Base-by-base conservation (phyloP, 2,888 invertebrate genomes). In the Sarcophaga subvicina region DNA sequence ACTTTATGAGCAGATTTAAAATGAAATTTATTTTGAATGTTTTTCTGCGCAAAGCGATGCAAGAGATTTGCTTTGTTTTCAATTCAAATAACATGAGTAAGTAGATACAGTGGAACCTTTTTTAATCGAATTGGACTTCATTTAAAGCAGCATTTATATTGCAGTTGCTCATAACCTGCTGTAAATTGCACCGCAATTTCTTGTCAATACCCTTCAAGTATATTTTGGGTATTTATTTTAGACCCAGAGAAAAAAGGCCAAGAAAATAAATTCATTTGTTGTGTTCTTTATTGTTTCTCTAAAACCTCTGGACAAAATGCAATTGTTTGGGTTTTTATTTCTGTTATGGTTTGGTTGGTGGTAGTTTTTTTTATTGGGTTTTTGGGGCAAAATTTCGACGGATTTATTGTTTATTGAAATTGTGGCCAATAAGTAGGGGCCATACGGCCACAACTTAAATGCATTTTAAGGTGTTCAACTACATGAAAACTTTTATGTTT, bases 331-430 rank as follows among this genome's bases (percentile, higher is more conserved):
- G 63, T 20, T 59, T 66, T 49, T 66, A 10, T 54, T 64, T 70
- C 11, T 45, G n/a, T 66, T 64, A 37, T 20, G 54, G 20, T 20
- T 20, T 49, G 25, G 25, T 37, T 49, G 60, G 27, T 49, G 47
- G 63, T 78, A 49, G 20, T 79, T 60, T 17, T 70, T 70, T 59
- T 25, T 27, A 22, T 45, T 37, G 37, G 37, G 60, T 60, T 49
- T 76, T 82, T 78, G 60, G 54, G 80, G 87, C 86, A 77, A 85
- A 82, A 81, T 80, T 80, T 80, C 82, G 90, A 91, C 91, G 92
- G 91, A 92, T 92, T 92, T 92, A 92, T 92, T 92, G 92, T 91
- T 91, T 92, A 92, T 92, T 92, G 91, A 90, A 91, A 91, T 91
- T 91, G 54, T 54, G 54, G 90, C 92, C 91, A 90, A 76, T 85